Evolutionary conservation across 2,113 vertebrate species (phyloP).

Genomic region (Meleagris gallopavo): DNA sequence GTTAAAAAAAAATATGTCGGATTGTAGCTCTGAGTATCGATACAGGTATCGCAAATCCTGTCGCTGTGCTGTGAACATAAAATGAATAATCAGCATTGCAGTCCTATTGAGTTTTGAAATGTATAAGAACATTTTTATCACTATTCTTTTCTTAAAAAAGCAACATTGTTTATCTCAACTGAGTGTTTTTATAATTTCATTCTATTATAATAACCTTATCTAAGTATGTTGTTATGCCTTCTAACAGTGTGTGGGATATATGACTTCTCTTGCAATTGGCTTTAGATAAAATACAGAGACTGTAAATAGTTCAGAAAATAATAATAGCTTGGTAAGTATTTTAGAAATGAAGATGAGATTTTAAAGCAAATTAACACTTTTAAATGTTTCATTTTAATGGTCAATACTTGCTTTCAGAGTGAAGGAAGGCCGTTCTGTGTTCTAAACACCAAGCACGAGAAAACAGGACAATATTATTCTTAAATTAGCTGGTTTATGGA

Average conservation of each 20-base stretch:
- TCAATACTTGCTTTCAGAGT: not conserved
- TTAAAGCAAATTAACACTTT: not conserved
- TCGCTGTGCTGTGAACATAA: not conserved
- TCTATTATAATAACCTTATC: not conserved
- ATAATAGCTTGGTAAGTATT: not conserved
- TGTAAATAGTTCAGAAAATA: not conserved
- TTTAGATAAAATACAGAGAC: not conserved
- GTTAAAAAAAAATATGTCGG: not conserved
- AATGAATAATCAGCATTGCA: not conserved
- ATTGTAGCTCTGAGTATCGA: not conserved
- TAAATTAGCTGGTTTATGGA: not conserved
- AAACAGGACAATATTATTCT: not conserved
- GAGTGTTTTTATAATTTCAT: not conserved
- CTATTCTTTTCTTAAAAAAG: not conserved
- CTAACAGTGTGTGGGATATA: not conserved
- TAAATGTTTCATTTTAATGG: not conserved
- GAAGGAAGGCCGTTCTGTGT: not conserved
- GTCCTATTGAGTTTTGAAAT: not conserved
- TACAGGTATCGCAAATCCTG: slow-evolving; percentile 25
- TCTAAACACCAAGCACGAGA: not conserved
- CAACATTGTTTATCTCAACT: not conserved
- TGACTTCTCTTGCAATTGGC: not conserved
- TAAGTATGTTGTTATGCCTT: not conserved
- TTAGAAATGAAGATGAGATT: not conserved
- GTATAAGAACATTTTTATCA: rapidly evolving